Percentiles rank a stretch among this genome's conserved stretches.
Evolutionary conservation across 2,113 vertebrate genomes (phyloP).

Genomic region (Mastomys coucha): DNA sequence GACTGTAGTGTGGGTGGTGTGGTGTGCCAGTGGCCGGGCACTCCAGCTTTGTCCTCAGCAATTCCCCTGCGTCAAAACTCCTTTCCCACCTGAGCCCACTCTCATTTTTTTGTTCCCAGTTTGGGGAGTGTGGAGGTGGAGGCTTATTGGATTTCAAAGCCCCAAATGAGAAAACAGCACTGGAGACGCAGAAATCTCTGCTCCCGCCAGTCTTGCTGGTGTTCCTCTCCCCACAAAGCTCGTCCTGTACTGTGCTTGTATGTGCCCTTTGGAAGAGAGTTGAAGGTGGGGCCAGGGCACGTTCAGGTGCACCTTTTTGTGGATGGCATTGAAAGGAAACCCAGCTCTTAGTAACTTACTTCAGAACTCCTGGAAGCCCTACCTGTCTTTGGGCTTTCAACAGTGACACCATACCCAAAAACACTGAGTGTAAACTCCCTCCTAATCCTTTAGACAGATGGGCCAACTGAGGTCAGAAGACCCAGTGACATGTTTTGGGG

Average conservation of each 20-base stretch:
- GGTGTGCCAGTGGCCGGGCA: accelerated
- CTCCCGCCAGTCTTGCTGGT: neutral
- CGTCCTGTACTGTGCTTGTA: neutral
- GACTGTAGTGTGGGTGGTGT: no score
- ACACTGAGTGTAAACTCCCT: neutral
- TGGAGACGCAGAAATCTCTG: neutral
- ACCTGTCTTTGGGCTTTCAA: neutral
- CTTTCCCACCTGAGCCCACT: neutral
- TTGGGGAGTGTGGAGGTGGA: neutral
- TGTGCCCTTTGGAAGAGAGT: neutral
- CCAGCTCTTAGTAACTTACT: neutral
- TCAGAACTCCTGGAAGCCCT: neutral
- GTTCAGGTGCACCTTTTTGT: neutral
- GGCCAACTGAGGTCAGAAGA: neutral
- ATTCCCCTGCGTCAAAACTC: neutral
- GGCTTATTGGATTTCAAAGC: neutral
- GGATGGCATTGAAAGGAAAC: neutral
- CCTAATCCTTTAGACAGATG: neutral
- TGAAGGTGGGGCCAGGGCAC: neutral
- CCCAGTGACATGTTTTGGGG: neutral
- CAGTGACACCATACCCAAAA: neutral
- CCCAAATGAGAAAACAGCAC: neutral
- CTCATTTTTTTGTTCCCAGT: neutral
- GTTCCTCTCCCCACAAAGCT: neutral
- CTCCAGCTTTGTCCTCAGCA: accelerated